phyloP scores from a whole-genome alignment of 2,888 invertebrate genomes.

The Drosophila mulleri region DNA sequence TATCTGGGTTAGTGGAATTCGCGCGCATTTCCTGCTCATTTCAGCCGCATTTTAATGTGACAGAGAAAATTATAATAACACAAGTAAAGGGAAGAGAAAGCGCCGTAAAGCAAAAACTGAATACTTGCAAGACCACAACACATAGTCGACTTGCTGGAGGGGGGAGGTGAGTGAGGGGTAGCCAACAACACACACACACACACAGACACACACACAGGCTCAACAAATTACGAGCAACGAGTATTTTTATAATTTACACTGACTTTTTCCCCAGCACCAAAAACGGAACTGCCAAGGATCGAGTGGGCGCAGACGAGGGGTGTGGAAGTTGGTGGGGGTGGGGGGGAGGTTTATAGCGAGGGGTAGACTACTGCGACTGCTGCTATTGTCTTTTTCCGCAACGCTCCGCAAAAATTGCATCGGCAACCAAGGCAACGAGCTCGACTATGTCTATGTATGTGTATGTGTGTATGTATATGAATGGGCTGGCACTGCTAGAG shows the following conservation, averaged over 20 bases:
- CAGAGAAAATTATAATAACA: slow-evolving; percentile 72
- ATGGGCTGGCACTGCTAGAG: slow-evolving; percentile 2
- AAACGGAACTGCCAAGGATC: slow-evolving; percentile 36
- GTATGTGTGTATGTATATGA: background rate
- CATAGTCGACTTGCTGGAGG: background rate
- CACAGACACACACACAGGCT: slow-evolving; percentile 31
- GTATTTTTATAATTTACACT: slow-evolving; percentile 73
- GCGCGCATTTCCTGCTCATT: slow-evolving; percentile 79
- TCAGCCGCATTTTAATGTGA: slow-evolving; percentile 73
- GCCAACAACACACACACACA: slow-evolving; percentile 21
- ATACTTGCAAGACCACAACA: slow-evolving; percentile 45
- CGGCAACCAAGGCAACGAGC: slow-evolving; percentile 48
- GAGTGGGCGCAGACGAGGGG: background rate
- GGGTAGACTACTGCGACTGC: background rate
- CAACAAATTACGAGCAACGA: slow-evolving; percentile 64
- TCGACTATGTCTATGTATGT: slow-evolving; percentile 1
- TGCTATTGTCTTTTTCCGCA: slow-evolving; percentile 61
- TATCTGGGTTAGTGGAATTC: slow-evolving; percentile 78
- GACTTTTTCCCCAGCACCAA: slow-evolving; percentile 57
- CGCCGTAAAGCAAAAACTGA: slow-evolving; percentile 40
- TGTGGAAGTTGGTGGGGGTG: too few relatives aligned
- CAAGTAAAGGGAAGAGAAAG: slow-evolving; percentile 51
- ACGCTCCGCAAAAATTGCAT: slow-evolving; percentile 51
- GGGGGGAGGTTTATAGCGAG: background rate
- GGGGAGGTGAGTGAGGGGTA: background rate